These are phyloP conservation scores for Microplitis manilae DNA, from an alignment of 2,888 invertebrate genomes.

Conservation along the genomic window DNA sequence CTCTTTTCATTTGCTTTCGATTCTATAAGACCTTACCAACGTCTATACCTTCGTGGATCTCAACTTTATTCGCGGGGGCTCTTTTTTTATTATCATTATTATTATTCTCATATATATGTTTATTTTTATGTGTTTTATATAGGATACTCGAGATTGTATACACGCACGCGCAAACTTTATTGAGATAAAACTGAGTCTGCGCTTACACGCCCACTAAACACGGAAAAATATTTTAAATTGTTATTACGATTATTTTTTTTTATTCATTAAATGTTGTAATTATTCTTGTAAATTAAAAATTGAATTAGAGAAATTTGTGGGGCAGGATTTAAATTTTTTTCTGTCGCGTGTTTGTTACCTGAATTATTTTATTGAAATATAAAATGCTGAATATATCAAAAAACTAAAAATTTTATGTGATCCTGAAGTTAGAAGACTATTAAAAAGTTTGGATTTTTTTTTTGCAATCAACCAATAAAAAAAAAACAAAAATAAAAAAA, in stretches of 20 bases:
- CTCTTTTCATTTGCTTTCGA: conserved; percentile 22
- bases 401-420: no score
- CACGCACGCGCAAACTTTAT: conserved; percentile 22
- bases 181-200: conserved; percentile 34
- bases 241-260: background rate
- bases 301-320: no score
- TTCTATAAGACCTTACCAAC: background rate
- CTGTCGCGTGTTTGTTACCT: no score
- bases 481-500: no score
- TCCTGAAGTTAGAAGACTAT: no score
- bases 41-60: conserved; percentile 19
- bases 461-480: no score
- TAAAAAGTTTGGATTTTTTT: no score
- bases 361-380: no score
- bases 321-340: no score
- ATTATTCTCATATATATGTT: background rate
- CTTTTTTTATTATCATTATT: conserved; percentile 10
- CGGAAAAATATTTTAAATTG: conserved; percentile 13
- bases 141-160: conserved; percentile 26
- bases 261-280: background rate
- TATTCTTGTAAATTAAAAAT: background rate
- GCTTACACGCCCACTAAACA: conserved; percentile 39
- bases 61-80: conserved; percentile 27
- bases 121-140: background rate
- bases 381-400: no score